Base-by-base conservation (phyloP, 2,113 vertebrate genomes). In the Lepisosteus osseus region DNA sequence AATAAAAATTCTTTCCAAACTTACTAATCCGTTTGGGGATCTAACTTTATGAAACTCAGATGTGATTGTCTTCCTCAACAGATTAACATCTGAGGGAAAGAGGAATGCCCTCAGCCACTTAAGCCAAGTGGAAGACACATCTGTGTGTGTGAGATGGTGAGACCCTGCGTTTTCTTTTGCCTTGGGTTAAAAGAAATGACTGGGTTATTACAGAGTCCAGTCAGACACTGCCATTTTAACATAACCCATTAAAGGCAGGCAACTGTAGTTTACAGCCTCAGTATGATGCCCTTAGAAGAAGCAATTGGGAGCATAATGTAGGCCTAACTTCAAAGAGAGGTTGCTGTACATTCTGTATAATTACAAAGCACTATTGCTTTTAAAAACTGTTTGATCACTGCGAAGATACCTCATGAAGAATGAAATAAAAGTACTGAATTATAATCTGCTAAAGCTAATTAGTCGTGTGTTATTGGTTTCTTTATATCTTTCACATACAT, bases 1-100 rank as follows among this genome's bases (percentile, higher is more conserved):
- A 74, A 73, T 72, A 54, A 41, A 62, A 67, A 81, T 55, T 67
- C 61, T 67, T 80, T 78, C 72, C 79, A 68, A 64, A 65, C 64
- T 64, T 70, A 57, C 43, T 71, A 62, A 69, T 73, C 61, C 65
- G 17, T 56, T 55, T 71, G 74, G 51, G 65, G 67, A 62, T 69
- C 64, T 7, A 9, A 12, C 43, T 70, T 70, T 65, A 59, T 72
- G 68, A 67, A 71, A 54, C 68, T 71, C 67, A 76, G 67, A 78
- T 70, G 64, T 70, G 73, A 75, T 61, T 65, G 64, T 66, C 41
- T 51, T 69, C 51, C 44, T 65, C 41, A 47, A 54, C 54, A 6
- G 41, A 57, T 63, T 13, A 51, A 72, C 59, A 69, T 57, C 17
- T 59, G 56, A 59, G 13, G 56, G 51, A 47, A 8, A n/a, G 8